phyloP scores from a whole-genome alignment of 2,113 vertebrate species.

The Halichoeres trimaculatus region DNA sequence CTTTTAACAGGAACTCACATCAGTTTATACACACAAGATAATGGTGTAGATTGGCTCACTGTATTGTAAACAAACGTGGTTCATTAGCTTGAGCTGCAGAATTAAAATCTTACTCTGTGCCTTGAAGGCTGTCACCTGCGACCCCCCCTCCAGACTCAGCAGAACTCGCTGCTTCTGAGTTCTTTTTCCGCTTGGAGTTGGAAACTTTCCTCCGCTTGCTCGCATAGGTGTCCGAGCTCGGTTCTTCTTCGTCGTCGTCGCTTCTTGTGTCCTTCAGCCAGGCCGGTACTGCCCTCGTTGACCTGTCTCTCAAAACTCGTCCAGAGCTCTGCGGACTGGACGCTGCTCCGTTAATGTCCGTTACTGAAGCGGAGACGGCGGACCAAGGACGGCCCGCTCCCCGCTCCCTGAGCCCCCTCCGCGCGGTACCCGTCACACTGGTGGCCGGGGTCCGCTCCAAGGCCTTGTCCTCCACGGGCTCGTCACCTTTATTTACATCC shows the following conservation, averaged over 20 bases:
- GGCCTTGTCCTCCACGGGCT: conserved; percentile 77
- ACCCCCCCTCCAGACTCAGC: conserved; percentile 61
- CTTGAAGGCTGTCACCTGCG: conserved; percentile 66
- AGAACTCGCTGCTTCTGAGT: conserved; percentile 44
- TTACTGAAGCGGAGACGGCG: conserved; percentile 56
- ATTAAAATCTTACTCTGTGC: conserved; percentile 68
- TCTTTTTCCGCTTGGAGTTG: conserved; percentile 78
- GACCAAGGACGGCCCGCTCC: conserved; percentile 70
- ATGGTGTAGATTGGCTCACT: not conserved
- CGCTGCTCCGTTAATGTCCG: conserved; percentile 71
- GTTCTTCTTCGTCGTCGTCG: conserved; percentile 71
- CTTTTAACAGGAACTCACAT: conserved; percentile 48
- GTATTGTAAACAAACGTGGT: conserved; percentile 19
- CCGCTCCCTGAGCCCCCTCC: conserved; percentile 78
- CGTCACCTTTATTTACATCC: conserved; percentile 69
- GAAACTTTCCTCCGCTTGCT: conserved; percentile 80
- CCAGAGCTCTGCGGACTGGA: conserved; percentile 69
- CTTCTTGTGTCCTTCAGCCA: conserved; percentile 80
- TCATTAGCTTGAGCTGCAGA: not conserved
- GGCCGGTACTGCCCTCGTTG: conserved; percentile 78
- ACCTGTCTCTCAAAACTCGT: conserved; percentile 82
- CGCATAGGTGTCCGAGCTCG: conserved; percentile 54
- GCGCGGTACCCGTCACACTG: conserved; percentile 66
- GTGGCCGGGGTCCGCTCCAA: conserved; percentile 73
- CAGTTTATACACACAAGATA: conserved; percentile 1